phyloP scores from a whole-genome alignment of 2,113 vertebrate genomes.

The Electrona antarctica region DNA sequence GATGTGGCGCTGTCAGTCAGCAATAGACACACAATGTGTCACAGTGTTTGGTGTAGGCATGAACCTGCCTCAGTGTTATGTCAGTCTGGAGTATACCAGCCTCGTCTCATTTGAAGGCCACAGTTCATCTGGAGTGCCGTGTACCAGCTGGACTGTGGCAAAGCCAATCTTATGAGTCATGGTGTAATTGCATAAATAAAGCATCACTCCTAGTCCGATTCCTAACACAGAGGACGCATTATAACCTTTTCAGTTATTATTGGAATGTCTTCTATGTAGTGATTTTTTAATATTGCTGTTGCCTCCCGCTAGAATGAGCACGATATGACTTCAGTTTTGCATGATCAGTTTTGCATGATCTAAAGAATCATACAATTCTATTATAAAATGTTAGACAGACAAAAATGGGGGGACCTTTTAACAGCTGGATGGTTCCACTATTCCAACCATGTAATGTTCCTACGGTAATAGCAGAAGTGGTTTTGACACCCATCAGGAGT shows the following conservation, averaged over 20 bases:
- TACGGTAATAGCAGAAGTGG: conserved; percentile 19
- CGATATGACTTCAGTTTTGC: conserved; percentile 19
- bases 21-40: conserved; percentile 3
- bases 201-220: background rate
- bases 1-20: conserved; percentile 48
- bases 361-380: conserved; percentile 8
- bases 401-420: background rate
- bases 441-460: conserved; percentile 19
- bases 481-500: conserved; percentile 41
- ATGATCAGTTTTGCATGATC: conserved; percentile 5
- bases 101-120: conserved; percentile 7
- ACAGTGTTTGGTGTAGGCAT: conserved; percentile 4
- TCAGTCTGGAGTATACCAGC: conserved; percentile 17
- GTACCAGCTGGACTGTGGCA: conserved; percentile 39
- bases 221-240: conserved; percentile 1
- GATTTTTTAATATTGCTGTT: conserved; percentile 13
- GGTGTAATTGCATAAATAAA: conserved; percentile 31
- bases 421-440: conserved; percentile 24
- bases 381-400: conserved; percentile 15
- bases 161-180: conserved; percentile 52
- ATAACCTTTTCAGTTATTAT: conserved; percentile 23
- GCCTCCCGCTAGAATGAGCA: conserved; percentile 4
- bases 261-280: conserved; percentile 3
- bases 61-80: conserved; percentile 12
- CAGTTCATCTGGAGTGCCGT: conserved; percentile 26